A percentile compares a stretch with the other conserved stretches of the same genome.
Conservation (phyloP, 2,888 invertebrate genomes). For the Stenurella melanura region DNA sequence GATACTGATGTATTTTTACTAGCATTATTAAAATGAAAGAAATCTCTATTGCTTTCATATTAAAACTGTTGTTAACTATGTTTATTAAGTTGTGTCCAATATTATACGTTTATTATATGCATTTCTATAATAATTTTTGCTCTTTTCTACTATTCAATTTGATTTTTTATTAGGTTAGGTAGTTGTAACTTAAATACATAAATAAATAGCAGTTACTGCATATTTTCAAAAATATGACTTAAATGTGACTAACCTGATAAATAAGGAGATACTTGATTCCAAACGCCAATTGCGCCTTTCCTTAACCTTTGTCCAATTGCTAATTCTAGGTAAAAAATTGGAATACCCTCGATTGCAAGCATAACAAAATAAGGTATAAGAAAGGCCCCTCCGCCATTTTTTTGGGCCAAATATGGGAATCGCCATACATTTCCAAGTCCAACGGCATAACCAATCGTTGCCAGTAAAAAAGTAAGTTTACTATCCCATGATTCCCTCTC, state of each 20-base stretch:
- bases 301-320: slow-evolving; percentile 95
- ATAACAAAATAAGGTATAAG: slow-evolving; percentile 97
- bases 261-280: slow-evolving; percentile 94
- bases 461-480: slow-evolving; percentile 92
- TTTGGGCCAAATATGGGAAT: slow-evolving; percentile 95
- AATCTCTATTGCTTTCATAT: too few relatives aligned
- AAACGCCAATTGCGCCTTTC: slow-evolving; percentile 95
- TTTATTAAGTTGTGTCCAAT: too few relatives aligned
- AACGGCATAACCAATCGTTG: slow-evolving; percentile 93
- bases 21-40: too few relatives aligned
- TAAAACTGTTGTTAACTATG: too few relatives aligned
- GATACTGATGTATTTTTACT: too few relatives aligned
- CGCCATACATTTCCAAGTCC: slow-evolving; percentile 97
- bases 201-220: too few relatives aligned
- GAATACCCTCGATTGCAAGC: slow-evolving; percentile 95
- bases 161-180: too few relatives aligned
- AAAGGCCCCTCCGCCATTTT: slow-evolving; percentile 97
- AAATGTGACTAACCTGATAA: slow-evolving; percentile 75
- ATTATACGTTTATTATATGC: too few relatives aligned
- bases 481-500: slow-evolving; percentile 95
- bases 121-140: too few relatives aligned
- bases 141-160: too few relatives aligned
- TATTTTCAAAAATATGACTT: too few relatives aligned
- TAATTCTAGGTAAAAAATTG: slow-evolving; percentile 96
- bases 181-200: too few relatives aligned